Evolutionary conservation across 2,888 invertebrate species (phyloP), one percentile per base, ranked within the genome.

Genomic region (Salticus scenicus): DNA sequence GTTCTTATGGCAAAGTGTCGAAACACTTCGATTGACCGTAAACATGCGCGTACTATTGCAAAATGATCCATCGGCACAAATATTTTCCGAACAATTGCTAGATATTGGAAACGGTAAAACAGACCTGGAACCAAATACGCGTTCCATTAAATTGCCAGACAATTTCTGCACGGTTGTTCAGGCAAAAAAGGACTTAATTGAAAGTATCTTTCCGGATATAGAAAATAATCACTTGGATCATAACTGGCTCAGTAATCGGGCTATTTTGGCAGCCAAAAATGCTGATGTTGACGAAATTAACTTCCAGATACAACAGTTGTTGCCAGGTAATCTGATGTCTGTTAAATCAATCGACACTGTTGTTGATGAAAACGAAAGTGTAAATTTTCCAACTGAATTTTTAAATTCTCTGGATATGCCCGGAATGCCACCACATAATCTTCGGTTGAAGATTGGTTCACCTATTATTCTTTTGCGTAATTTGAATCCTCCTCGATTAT

Each of bases 331-430:
- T n/a, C 0, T 8, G 2, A 64, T 7, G 27, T 75, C 67, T n/a
- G 87, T 76, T 24, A 87, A 87, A 24, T 87, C 77, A 27, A 75
- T 87, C 20, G 88, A 89, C 66, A 87, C 74, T 28, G 78, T 87
- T 28, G 64, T 88, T 57, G 79, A 89, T 37, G 27, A 20, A 20
- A 71, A 88, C 51, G 70, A 89, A 74, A 78, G 28, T 37, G 81
- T 82, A 1, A 86, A 88, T 41, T 90, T 82, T 76, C 89, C 88
- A 51, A 75, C 75, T 20, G 87, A 88, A 63, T 87, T 88, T 63
- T 72, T 83, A 24, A 82, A 88, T 81, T 85, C 85, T 12, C 57
- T 81, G 2, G 72, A 88, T 28, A 30, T 74, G 8, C 72, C 87
- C 41, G 83, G 87, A 85, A 67, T 76, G 51, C 86, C 87, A 63